phyloP scores from a whole-genome alignment of 2,113 vertebrate species.

The Tautogolabrus adspersus region DNA sequence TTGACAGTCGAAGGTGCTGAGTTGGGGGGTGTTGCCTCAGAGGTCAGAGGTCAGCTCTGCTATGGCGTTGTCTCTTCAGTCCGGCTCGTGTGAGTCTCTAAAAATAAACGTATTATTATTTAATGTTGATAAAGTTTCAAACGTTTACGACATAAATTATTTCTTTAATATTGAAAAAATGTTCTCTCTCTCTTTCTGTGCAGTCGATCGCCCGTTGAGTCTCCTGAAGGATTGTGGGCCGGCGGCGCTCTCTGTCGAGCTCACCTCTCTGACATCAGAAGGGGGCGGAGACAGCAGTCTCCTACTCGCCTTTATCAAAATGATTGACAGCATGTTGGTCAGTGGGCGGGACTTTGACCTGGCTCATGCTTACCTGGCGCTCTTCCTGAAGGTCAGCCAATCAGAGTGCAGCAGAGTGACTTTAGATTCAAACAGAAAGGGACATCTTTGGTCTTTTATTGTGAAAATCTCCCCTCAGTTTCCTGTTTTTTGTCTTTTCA shows the following conservation, averaged over 20 bases:
- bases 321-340: constrained; percentile 89
- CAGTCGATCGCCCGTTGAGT: constrained; percentile 84
- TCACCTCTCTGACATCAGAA: constrained; percentile 87
- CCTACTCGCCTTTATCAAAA: constrained; percentile 89
- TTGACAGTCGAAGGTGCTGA: constrained; percentile 91
- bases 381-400: constrained; percentile 92
- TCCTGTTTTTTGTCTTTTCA: constrained; percentile 63
- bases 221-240: constrained; percentile 85
- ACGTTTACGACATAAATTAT: too few relatives aligned
- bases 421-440: too few relatives aligned
- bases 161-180: too few relatives aligned
- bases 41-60: constrained; percentile 88
- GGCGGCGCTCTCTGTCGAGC: constrained; percentile 88
- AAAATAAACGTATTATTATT: too few relatives aligned
- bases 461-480: not conserved
- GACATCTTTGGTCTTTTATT: not conserved
- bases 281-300: constrained; percentile 85
- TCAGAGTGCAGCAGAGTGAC: not conserved
- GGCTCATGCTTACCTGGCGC: constrained; percentile 92
- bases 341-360: constrained; percentile 92
- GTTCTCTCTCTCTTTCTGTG: constrained; percentile 11
- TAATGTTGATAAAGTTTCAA: too few relatives aligned
- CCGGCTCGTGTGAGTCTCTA: constrained; percentile 83
- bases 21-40: constrained; percentile 86
- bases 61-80: constrained; percentile 84